Evolutionary conservation across 2,113 vertebrate genomes (phyloP).

Genomic region (Ivindomyrus marchei): DNA sequence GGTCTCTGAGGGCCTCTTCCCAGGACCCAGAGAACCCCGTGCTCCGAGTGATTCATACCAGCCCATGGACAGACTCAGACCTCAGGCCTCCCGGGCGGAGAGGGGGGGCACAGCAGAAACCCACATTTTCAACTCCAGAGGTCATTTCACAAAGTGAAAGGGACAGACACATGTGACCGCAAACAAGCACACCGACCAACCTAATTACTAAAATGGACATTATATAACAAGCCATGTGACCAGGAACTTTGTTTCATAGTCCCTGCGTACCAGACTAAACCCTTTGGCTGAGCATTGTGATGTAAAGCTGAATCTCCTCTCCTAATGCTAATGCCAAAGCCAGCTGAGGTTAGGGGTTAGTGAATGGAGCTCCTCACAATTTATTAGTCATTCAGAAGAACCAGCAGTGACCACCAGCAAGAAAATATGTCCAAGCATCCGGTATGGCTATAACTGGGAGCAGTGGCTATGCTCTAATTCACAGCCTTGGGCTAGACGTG

Average conservation of each 20-base stretch:
- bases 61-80: neutral
- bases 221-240: neutral
- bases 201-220: neutral
- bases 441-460: neutral
- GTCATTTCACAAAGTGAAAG: neutral
- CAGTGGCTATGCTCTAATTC: neutral
- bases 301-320: neutral
- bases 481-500: neutral
- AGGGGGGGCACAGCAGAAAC: neutral
- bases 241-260: neutral
- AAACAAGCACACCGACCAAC: neutral
- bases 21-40: neutral
- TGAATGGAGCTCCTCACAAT: neutral
- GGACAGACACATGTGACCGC: neutral
- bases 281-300: neutral
- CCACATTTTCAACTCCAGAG: neutral
- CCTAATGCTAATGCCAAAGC: neutral
- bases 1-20: neutral
- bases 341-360: neutral
- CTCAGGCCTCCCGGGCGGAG: neutral
- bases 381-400: neutral
- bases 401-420: neutral
- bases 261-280: neutral
- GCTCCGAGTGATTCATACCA: neutral
- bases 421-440: neutral